These are phyloP conservation scores for Hypanus sabinus DNA, from an alignment of 2,113 vertebrate genomes.

Conservation along the genomic window DNA sequence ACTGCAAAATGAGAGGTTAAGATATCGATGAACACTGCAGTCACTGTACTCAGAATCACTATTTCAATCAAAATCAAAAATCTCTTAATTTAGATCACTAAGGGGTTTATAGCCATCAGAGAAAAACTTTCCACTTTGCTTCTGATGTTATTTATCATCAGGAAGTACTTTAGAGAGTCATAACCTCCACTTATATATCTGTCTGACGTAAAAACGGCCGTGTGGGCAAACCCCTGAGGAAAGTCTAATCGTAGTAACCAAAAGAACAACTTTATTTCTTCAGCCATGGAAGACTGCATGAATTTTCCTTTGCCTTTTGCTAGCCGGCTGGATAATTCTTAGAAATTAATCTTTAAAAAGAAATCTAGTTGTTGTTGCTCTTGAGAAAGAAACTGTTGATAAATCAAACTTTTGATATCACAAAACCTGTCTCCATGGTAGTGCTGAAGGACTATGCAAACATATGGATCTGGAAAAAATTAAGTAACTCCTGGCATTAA, in stretches of 20 bases:
- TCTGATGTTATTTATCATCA: background rate
- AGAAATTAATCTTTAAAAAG: background rate
- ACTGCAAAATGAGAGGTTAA: too few species aligned
- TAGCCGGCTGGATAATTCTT: background rate
- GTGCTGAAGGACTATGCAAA: slow-evolving; percentile 27
- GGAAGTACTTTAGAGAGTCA: background rate
- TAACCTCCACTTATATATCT: background rate
- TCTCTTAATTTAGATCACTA: background rate
- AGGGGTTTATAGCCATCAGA: background rate
- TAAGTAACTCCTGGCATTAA: slow-evolving; percentile 27
- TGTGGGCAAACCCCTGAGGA: background rate
- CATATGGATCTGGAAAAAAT: slow-evolving; percentile 21
- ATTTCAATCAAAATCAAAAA: background rate
- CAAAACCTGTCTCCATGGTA: slow-evolving; percentile 1
- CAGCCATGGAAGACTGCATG: background rate
- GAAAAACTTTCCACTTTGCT: background rate
- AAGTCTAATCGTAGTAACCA: background rate
- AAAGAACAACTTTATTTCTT: background rate
- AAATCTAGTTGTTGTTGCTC: background rate
- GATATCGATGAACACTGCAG: too few species aligned
- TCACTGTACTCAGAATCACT: background rate
- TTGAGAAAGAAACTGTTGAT: background rate
- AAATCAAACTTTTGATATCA: background rate
- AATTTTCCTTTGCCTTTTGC: background rate
- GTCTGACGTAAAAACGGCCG: background rate